These are phyloP conservation scores for Temnothorax curvispinosus DNA, from an alignment of 1,140 invertebrate species.

Conservation along the genomic window DNA sequence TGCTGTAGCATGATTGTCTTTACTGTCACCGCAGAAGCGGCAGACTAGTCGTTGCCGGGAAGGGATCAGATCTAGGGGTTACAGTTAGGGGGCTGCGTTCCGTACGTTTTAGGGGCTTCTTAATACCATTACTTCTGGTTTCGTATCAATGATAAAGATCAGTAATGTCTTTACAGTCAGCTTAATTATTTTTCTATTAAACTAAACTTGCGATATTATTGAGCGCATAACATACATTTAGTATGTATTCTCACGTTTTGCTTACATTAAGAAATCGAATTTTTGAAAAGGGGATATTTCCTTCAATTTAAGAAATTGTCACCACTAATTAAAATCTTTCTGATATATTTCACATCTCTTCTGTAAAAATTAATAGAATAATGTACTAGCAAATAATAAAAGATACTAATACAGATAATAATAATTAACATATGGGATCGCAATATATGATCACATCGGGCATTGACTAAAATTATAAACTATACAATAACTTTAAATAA, in stretches of 20 bases:
- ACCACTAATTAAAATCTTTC: neutral
- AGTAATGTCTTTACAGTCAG: neutral
- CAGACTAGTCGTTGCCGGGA: slow-evolving; percentile 39
- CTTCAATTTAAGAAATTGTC: neutral
- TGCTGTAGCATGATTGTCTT: slow-evolving; percentile 57
- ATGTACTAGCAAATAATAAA: slow-evolving; percentile 16
- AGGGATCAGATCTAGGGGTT: slow-evolving; percentile 75
- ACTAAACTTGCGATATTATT: neutral
- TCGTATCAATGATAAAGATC: slow-evolving; percentile 35
- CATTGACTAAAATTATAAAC: neutral
- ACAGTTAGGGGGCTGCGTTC: slow-evolving; percentile 84
- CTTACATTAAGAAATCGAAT: neutral
- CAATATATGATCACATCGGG: neutral
- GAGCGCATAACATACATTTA: neutral
- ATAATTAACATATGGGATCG: neutral
- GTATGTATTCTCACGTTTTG: neutral
- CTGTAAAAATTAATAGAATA: neutral
- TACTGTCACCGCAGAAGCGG: slow-evolving; percentile 36
- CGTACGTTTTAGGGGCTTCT: slow-evolving; percentile 79
- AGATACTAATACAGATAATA: neutral
- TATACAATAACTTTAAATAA: neutral
- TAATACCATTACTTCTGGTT: slow-evolving; percentile 84
- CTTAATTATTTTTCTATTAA: slow-evolving; percentile 37
- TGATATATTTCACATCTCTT: neutral
- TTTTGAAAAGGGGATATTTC: neutral